A percentile compares a stretch with the other conserved stretches of the same genome.
Evolutionary conservation across 2,797 vertebrate genomes (phyloP).

Genomic region (Spatula versicolor): DNA sequence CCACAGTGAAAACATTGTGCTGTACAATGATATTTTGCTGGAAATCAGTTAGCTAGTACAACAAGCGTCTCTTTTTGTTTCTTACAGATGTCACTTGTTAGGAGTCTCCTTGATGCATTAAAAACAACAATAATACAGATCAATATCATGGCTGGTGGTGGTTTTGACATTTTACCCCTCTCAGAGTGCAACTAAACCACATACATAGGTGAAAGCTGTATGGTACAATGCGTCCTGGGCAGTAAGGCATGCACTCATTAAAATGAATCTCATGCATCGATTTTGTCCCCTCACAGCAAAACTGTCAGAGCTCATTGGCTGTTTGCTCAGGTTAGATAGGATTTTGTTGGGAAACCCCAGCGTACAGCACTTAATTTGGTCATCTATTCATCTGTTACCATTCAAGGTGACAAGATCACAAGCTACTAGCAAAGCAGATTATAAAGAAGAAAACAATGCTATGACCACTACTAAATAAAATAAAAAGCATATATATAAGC

Average conservation of each 20-base stretch:
- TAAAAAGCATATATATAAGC: too few relatives aligned
- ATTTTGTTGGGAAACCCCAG: constrained; percentile 17
- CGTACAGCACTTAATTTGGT: background rate
- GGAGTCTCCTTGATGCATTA: background rate
- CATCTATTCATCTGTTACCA: background rate
- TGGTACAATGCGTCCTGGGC: background rate
- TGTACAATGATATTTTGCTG: background rate
- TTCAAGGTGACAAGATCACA: constrained; percentile 20
- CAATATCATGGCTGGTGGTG: background rate
- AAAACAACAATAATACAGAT: constrained; percentile 7
- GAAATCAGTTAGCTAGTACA: background rate
- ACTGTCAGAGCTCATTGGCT: constrained; percentile 37
- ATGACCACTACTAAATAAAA: accelerated
- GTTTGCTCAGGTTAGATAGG: constrained; percentile 3
- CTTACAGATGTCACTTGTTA: background rate
- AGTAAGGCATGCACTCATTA: background rate
- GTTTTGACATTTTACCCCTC: background rate
- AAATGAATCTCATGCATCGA: constrained; percentile 25
- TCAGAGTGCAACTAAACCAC: background rate
- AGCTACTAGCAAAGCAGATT: background rate
- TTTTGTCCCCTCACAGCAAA: constrained; percentile 25
- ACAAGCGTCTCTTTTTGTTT: background rate
- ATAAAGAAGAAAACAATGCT: background rate
- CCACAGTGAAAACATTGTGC: background rate
- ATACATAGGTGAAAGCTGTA: background rate